Percentiles rank a stretch among this genome's conserved stretches.
phyloP scores from a whole-genome alignment of 2,797 vertebrate genomes.

The Scolopax rusticola region DNA sequence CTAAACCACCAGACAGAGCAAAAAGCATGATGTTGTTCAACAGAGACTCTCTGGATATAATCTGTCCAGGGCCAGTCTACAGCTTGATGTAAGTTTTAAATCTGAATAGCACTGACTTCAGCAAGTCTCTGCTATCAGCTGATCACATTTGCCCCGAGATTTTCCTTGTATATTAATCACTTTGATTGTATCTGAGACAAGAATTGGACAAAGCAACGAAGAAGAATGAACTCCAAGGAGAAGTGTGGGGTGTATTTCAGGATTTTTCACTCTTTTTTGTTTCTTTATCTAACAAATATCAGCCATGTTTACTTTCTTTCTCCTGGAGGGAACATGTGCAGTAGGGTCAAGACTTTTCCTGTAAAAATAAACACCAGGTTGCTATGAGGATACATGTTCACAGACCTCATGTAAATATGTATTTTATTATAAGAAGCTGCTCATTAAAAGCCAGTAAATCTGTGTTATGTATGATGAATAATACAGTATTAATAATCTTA shows the following conservation, averaged over 20 bases:
- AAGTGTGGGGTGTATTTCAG: neutral
- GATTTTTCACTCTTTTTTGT: neutral
- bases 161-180: neutral
- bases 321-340: neutral
- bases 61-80: conserved; percentile 14
- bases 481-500: neutral
- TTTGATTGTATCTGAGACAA: neutral
- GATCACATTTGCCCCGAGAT: neutral
- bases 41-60: neutral
- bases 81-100: conserved; percentile 2
- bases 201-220: neutral
- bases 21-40: neutral
- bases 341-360: neutral
- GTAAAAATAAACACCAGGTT: neutral
- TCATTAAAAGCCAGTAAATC: neutral
- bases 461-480: neutral
- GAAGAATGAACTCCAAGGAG: neutral
- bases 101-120: conserved; percentile 7
- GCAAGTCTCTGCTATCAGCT: neutral
- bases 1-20: neutral
- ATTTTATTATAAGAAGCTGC: neutral
- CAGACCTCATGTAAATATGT: neutral
- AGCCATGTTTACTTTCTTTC: neutral
- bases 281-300: neutral
- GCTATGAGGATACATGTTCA: neutral